phyloP scores from a whole-genome alignment of 1,140 invertebrate genomes.

The Yoshiicerus persimilis region DNA sequence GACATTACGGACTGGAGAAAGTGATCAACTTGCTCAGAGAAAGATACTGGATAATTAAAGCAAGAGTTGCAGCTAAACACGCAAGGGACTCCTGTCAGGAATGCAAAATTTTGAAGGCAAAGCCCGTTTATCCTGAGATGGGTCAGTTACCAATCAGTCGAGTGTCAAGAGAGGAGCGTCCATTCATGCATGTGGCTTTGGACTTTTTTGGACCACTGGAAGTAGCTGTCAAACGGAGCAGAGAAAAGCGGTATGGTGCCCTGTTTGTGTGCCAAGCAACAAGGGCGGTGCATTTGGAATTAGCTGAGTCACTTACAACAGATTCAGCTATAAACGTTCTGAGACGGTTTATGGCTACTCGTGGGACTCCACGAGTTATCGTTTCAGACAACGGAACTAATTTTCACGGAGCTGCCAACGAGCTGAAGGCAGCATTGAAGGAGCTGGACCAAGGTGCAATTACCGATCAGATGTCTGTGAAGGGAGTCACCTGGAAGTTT shows the following conservation, averaged over 20 bases:
- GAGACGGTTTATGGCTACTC: slow-evolving; percentile 43
- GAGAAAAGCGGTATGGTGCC: slow-evolving; percentile 43
- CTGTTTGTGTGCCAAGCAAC: slow-evolving; percentile 47
- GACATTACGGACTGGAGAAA: neutral
- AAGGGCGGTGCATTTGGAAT: slow-evolving; percentile 50
- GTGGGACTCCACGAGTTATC: slow-evolving; percentile 44
- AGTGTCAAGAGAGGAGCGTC: neutral
- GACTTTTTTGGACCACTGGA: slow-evolving; percentile 46
- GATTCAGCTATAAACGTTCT: slow-evolving; percentile 43
- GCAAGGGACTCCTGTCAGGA: neutral
- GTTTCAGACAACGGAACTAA: slow-evolving; percentile 51
- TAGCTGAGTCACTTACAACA: slow-evolving; percentile 38
- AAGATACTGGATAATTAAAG: neutral
- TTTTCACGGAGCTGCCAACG: slow-evolving; percentile 39
- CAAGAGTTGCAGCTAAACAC: neutral
- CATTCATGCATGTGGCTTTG: slow-evolving; percentile 26
- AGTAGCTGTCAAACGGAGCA: neutral
- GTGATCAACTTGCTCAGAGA: neutral
- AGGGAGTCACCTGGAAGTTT: neutral
- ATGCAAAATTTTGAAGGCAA: neutral
- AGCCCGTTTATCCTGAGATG: slow-evolving; percentile 8
- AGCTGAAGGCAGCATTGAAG: neutral
- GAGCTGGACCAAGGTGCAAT: neutral
- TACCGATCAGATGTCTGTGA: neutral
- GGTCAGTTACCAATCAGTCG: slow-evolving; percentile 27